Conservation (phyloP, 23 tunicate species). For the Botrylloides violaceus region DNA sequence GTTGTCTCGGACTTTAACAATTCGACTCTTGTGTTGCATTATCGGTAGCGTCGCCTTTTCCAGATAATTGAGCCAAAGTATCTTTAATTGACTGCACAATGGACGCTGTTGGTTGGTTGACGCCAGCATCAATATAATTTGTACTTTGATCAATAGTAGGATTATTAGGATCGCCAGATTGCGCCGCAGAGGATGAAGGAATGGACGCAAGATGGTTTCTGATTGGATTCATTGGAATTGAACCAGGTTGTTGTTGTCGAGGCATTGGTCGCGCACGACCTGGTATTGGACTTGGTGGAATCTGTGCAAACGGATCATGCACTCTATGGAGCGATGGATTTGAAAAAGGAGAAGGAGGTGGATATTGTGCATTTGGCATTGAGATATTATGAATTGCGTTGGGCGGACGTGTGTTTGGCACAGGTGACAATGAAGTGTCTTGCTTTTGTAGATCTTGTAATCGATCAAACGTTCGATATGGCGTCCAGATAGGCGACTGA, state of each 20-base stretch:
- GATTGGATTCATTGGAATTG: not conserved
- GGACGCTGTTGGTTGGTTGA: not conserved
- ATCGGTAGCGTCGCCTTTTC: not conserved
- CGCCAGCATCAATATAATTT: not conserved
- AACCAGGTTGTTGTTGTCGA: not conserved
- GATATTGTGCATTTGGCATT: not conserved
- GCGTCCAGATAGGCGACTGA: constrained; percentile 17
- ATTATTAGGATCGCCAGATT: not conserved
- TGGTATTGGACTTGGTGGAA: not conserved
- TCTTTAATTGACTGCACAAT: constrained; percentile 17
- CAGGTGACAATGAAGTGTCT: not conserved
- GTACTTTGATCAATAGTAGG: not conserved
- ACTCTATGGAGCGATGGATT: not conserved
- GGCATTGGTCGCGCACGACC: not conserved
- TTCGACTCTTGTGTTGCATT: too few species aligned
- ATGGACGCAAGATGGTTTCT: not conserved
- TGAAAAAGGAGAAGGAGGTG: not conserved
- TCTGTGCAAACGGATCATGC: not conserved
- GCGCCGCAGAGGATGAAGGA: not conserved
- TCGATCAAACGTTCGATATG: constrained; percentile 11
- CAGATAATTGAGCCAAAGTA: constrained; percentile 1
- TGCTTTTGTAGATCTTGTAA: not conserved
- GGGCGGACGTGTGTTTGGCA: not conserved
- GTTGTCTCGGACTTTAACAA: too few species aligned
- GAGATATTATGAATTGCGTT: not conserved